phyloP scores from a whole-genome alignment of 2,113 vertebrate species.

The Strix uralensis region DNA sequence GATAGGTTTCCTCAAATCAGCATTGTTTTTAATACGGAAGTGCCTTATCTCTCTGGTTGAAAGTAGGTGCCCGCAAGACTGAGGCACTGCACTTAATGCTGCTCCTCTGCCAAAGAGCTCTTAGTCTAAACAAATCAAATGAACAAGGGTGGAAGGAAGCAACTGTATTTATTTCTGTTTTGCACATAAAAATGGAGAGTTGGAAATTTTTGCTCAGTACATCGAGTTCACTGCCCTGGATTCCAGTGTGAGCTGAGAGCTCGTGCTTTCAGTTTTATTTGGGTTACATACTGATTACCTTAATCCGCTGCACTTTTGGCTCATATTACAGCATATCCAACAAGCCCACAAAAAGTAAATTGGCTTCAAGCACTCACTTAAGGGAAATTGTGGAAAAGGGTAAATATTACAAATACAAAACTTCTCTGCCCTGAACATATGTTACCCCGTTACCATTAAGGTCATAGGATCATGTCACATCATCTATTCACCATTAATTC shows the following conservation, averaged over 20 bases:
- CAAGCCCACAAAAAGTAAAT: neutral
- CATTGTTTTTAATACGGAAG: neutral
- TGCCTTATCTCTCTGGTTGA: neutral
- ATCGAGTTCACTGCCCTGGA: neutral
- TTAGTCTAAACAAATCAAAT: neutral
- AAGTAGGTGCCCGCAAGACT: neutral
- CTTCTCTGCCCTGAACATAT: neutral
- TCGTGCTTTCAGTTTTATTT: neutral
- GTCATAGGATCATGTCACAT: neutral
- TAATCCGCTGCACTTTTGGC: neutral
- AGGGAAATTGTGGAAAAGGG: neutral
- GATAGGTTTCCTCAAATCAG: neutral
- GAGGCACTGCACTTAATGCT: neutral
- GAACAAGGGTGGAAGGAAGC: neutral
- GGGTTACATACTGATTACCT: neutral
- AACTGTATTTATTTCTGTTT: neutral
- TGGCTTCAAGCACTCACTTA: neutral
- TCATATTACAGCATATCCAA: neutral
- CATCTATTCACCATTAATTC: neutral
- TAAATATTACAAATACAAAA: neutral
- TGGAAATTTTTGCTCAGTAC: neutral
- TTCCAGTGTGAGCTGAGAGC: neutral
- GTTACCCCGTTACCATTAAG: neutral
- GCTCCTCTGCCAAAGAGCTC: neutral
- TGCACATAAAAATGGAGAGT: neutral